Percentiles rank a stretch among this genome's conserved stretches.
Conservation (phyloP, 2,888 invertebrate species). For the Theretra japonica region DNA sequence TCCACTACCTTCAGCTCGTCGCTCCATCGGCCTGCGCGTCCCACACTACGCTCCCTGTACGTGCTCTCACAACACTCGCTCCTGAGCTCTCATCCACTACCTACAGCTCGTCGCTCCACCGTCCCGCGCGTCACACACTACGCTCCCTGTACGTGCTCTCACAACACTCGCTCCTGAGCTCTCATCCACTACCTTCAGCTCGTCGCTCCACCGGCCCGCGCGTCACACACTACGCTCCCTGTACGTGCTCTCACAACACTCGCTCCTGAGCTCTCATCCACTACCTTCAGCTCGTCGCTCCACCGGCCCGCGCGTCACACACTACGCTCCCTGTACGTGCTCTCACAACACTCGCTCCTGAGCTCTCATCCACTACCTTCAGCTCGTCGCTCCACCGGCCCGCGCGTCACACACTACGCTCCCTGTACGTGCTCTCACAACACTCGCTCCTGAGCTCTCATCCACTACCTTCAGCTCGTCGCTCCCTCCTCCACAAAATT, state of each 20-base stretch:
- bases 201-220: background rate
- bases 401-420: background rate
- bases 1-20: constrained; percentile 9
- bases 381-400: constrained; percentile 8
- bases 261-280: background rate
- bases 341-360: background rate
- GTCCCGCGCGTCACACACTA: background rate
- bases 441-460: background rate
- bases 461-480: constrained; percentile 3
- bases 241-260: too few relatives aligned
- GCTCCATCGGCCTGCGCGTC: background rate
- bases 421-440: background rate
- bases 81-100: constrained; percentile 17
- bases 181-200: constrained; percentile 10
- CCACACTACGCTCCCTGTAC: constrained; percentile 2
- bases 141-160: background rate
- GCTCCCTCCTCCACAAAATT: too few relatives aligned
- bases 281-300: constrained; percentile 1
- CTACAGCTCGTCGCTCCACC: constrained; percentile 11
- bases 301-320: constrained; percentile 13
- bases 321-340: background rate
- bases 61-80: background rate
- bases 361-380: constrained; percentile 19
- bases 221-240: too few relatives aligned
- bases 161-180: background rate